phyloP scores from a whole-genome alignment of 2,888 invertebrate genomes.

The Nephrocerus scutellatus region DNA sequence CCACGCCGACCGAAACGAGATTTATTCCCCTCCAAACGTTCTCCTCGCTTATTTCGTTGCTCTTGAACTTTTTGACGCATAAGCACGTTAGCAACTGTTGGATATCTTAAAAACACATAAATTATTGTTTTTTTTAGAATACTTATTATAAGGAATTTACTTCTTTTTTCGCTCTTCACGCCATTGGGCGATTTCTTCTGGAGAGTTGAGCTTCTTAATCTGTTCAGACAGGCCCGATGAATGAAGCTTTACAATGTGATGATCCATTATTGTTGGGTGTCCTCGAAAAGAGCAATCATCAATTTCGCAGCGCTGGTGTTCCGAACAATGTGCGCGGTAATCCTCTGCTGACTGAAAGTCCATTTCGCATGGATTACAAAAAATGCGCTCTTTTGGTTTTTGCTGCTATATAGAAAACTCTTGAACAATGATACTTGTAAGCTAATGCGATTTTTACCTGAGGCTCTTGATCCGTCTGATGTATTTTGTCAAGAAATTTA shows the following conservation, averaged over 20 bases:
- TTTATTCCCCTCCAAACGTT: constrained; percentile 54
- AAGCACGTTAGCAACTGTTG: constrained; percentile 63
- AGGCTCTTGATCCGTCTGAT: not conserved
- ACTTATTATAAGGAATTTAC: no score
- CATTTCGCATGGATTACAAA: constrained; percentile 80
- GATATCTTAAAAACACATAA: constrained; percentile 50
- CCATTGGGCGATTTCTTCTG: constrained; percentile 82
- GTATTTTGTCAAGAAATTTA: constrained; percentile 26
- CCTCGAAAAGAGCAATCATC: constrained; percentile 76
- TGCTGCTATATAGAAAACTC: not conserved
- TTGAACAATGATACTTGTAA: not conserved
- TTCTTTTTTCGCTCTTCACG: constrained; percentile 70
- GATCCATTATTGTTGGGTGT: constrained; percentile 69
- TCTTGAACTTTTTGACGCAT: constrained; percentile 56
- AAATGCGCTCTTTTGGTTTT: not conserved
- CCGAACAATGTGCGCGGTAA: constrained; percentile 27
- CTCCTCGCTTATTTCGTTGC: constrained; percentile 67
- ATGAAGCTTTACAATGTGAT: constrained; percentile 79
- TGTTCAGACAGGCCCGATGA: constrained; percentile 72
- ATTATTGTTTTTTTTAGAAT: no score
- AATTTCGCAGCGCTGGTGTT: constrained; percentile 55
- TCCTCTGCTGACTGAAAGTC: constrained; percentile 57
- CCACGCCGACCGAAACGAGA: constrained; percentile 46
- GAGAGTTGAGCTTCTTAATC: constrained; percentile 65
- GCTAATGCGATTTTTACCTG: not conserved